These are phyloP conservation scores for Leucoraja ocellata DNA, from an alignment of 2,797 vertebrate species.

Conservation along the genomic window DNA sequence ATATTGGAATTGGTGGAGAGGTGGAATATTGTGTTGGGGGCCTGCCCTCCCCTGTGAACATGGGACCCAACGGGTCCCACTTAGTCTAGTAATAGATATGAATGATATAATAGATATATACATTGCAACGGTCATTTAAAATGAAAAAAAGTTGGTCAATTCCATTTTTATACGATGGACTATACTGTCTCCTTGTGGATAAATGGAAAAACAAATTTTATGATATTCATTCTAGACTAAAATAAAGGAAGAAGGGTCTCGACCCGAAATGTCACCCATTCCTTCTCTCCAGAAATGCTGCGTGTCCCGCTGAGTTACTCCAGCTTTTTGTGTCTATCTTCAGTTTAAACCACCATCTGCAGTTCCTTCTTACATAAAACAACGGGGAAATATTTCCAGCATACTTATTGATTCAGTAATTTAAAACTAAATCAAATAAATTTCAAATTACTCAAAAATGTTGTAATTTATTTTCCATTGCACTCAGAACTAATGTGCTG, in stretches of 20 bases:
- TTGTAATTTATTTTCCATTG: background rate
- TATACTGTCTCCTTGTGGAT: background rate
- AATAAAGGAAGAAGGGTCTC: background rate
- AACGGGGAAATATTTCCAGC: background rate
- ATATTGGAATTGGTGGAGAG: no score
- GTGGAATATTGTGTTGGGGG: no score
- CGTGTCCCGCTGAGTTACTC: no score
- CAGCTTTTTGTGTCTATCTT: no score
- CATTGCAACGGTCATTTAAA: background rate
- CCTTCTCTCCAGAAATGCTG: no score
- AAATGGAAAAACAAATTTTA: background rate
- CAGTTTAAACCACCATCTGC: no score
- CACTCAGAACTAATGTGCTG: background rate
- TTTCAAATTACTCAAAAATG: background rate
- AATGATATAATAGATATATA: background rate
- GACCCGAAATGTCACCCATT: no score
- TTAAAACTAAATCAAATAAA: background rate
- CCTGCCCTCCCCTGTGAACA: no score
- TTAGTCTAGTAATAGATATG: no score
- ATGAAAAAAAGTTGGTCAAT: background rate
- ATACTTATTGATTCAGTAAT: no score
- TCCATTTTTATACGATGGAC: background rate
- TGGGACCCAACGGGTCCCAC: no score
- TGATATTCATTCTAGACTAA: background rate
- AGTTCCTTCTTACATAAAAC: no score